phyloP scores from a whole-genome alignment of 2,888 invertebrate species.

The Troilus luridus region DNA sequence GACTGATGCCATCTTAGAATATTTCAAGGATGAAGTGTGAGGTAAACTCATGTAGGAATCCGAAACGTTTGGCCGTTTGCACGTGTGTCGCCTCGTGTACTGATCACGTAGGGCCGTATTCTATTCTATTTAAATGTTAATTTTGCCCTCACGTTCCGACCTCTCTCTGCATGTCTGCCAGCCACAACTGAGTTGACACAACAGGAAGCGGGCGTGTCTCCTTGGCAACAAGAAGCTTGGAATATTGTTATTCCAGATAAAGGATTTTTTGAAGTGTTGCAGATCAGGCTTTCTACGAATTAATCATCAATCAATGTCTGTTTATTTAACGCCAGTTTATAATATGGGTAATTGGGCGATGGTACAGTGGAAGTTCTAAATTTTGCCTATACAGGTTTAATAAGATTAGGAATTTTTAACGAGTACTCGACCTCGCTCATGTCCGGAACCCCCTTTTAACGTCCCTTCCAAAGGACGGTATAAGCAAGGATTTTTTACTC shows the following conservation, averaged over 20 bases:
- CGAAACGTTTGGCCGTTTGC: background rate
- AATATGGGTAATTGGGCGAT: too few species aligned
- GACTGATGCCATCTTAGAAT: background rate
- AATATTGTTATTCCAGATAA: background rate
- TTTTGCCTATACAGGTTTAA: too few species aligned
- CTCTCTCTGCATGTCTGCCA: conserved; percentile 7
- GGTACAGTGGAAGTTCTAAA: too few species aligned
- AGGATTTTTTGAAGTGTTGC: background rate
- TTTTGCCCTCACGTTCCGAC: conserved; percentile 44
- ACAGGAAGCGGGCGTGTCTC: background rate
- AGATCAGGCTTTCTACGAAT: background rate
- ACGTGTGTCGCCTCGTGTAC: conserved; percentile 34
- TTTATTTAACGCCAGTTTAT: too few species aligned
- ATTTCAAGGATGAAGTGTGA: background rate
- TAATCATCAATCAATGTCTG: too few species aligned
- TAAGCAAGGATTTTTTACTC: too few species aligned
- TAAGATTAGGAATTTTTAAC: too few species aligned
- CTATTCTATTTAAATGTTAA: conserved; percentile 42
- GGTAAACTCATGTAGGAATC: background rate
- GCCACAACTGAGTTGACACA: background rate
- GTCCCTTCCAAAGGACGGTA: too few species aligned
- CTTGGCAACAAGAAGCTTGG: background rate
- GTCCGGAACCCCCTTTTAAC: too few species aligned
- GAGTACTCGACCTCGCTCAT: too few species aligned
- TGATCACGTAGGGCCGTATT: conserved; percentile 21